Percentiles rank a stretch among this genome's conserved stretches.
phyloP scores from a whole-genome alignment of 2,113 vertebrate genomes.

The Labrus mixtus region DNA sequence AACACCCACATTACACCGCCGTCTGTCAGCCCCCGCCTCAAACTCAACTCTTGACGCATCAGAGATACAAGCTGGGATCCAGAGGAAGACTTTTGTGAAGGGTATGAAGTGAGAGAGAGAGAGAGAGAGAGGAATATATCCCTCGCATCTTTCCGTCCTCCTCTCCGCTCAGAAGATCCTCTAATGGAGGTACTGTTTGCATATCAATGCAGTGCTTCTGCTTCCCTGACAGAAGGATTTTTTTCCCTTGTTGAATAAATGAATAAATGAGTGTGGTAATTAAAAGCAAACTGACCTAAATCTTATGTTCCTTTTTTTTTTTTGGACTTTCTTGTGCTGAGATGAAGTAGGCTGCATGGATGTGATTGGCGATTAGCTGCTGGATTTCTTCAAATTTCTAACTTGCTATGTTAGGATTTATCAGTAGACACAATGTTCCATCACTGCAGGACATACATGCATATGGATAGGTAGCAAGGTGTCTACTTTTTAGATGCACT shows the following conservation, averaged over 20 bases:
- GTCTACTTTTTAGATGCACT: slow-evolving; percentile 31
- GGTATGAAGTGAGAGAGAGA: slow-evolving; percentile 34
- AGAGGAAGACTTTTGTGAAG: slow-evolving; percentile 49
- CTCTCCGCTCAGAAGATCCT: slow-evolving; percentile 63
- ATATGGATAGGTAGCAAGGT: slow-evolving; percentile 37
- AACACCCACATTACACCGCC: slow-evolving; percentile 44
- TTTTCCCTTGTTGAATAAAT: slow-evolving; percentile 81
- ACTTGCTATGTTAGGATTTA: slow-evolving; percentile 40
- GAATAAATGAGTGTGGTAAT: slow-evolving; percentile 84
- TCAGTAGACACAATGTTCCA: slow-evolving; percentile 38
- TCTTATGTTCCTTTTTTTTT: slow-evolving; percentile 51
- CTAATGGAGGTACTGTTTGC: slow-evolving; percentile 78
- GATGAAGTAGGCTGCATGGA: slow-evolving; percentile 9
- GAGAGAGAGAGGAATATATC: slow-evolving; percentile 42
- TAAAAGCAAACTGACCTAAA: slow-evolving; percentile 83
- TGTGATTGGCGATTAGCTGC: slow-evolving; percentile 14
- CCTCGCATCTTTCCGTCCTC: slow-evolving; percentile 54
- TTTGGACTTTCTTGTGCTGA: slow-evolving; percentile 60
- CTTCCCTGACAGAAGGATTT: slow-evolving; percentile 67
- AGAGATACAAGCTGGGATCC: slow-evolving; percentile 51
- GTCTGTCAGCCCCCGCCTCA: slow-evolving; percentile 43
- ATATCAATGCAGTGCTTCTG: slow-evolving; percentile 76
- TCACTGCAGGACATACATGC: slow-evolving; percentile 46
- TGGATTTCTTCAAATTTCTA: slow-evolving; percentile 2
- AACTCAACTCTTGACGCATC: slow-evolving; percentile 36